Percentiles rank a stretch among this genome's conserved stretches.
These are phyloP conservation scores for Circaetus cinerascens DNA, from an alignment of 2,113 vertebrate genomes.

Conservation along the genomic window DNA sequence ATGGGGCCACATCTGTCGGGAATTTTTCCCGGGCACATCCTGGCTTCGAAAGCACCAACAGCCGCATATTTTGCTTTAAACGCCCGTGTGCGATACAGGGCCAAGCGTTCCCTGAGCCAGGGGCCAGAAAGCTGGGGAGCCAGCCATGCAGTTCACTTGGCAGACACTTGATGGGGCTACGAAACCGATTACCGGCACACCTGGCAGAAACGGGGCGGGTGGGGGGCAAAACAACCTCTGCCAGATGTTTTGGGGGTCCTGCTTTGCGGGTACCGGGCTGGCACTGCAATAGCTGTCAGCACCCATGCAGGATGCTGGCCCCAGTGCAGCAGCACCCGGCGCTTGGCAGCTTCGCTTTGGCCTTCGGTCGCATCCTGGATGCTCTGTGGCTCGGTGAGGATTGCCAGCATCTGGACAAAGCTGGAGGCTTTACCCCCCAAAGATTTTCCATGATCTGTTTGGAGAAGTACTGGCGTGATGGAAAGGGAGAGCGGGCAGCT, in stretches of 20 bases:
- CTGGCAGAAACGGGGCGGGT: neutral
- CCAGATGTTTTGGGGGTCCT: neutral
- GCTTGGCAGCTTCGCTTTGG: neutral
- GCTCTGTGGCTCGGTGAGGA: accelerated
- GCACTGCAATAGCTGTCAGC: accelerated
- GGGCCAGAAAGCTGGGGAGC: neutral
- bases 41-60: neutral
- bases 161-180: conserved; percentile 54
- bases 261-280: accelerated
- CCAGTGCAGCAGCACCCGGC: accelerated
- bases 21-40: neutral
- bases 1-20: accelerated
- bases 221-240: neutral
- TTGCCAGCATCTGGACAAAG: neutral
- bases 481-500: neutral
- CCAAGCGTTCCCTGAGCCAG: neutral
- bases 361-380: neutral
- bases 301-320: accelerated
- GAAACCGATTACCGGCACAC: neutral
- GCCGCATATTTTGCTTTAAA: accelerated
- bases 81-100: accelerated
- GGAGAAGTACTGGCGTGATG: accelerated
- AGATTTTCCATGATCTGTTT: neutral
- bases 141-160: conserved; percentile 20
- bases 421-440: neutral